Evolutionary conservation across 2,888 invertebrate species (phyloP).

Genomic region (Platerodrilus igneus): DNA sequence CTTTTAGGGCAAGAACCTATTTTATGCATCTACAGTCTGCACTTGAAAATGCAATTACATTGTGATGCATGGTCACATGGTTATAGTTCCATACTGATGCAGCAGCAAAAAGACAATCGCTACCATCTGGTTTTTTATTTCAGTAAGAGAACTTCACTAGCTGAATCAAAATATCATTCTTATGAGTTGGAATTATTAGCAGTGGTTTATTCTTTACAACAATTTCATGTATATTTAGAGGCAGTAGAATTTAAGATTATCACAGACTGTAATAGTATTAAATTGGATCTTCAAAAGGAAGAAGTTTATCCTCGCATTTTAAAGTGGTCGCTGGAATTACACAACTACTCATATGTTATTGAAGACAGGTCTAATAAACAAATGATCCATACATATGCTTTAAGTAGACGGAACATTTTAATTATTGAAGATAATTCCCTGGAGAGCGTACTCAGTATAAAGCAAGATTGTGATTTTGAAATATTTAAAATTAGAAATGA

Average conservation of each 20-base stretch:
- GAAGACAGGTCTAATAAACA: constrained; percentile 1
- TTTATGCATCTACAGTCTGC: not conserved
- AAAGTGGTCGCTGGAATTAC: constrained; percentile 2
- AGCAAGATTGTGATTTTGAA: constrained; percentile 4
- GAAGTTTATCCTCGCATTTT: constrained; percentile 5
- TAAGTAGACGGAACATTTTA: constrained; percentile 3
- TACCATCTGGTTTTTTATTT: not conserved
- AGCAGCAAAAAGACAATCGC: no score
- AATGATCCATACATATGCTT: constrained; percentile 5
- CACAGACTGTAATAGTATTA: constrained; percentile 7
- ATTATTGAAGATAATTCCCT: constrained; percentile 1
- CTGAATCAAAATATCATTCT: constrained; percentile 3
- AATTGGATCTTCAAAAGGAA: constrained; percentile 6
- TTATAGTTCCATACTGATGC: constrained; percentile 4
- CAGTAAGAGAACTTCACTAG: no score
- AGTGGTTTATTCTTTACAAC: constrained; percentile 7
- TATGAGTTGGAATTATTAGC: constrained; percentile 5
- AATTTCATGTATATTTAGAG: constrained; percentile 6
- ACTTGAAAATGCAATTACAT: not conserved
- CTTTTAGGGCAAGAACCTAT: not conserved
- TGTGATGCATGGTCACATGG: constrained; percentile 2
- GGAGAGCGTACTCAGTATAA: not conserved
- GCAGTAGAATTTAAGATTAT: constrained; percentile 6
- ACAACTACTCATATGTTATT: constrained; percentile 1
- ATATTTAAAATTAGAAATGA: not conserved